Base-by-base conservation (phyloP, 1,140 invertebrate genomes). In the Drosophila grimshawi region DNA sequence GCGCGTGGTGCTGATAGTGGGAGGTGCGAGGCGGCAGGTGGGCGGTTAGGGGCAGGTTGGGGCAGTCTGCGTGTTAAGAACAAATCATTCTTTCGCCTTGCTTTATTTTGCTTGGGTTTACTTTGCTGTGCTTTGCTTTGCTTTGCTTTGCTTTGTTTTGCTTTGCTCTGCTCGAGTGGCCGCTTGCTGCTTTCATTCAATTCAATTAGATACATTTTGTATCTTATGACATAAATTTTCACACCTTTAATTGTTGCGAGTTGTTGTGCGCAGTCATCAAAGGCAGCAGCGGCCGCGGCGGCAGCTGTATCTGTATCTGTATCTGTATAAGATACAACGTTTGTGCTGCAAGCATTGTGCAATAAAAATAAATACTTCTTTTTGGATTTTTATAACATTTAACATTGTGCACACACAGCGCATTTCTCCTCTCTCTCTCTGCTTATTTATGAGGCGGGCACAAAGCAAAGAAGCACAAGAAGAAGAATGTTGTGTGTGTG, bases 151-250 rank as follows among this genome's bases (percentile, higher is more conserved):
- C 1, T 5, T 37, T 3, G 39, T 3, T 41, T 2, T 41, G 3
- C 68, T 19, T 1, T 19, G 19, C 19, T 19, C 66, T 72, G 57
- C 52, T 6, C 7, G 5, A 2, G 39, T 6, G 3, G 52, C 77
- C 67, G 83, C 79, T 80, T 86, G 82, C 83, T 19, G 19, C 19
- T 19, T 19, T 19, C 19, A 19, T 19, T 19, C 19, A 19, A 83
- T 89, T 89, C 83, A 88, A 88, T 88, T 88, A 88, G 83, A 88
- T 89, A 89, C 83, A 88, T 88, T 88, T 88, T 88, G 83, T 88
- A 88, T 89, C 83, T 89, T 88, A 85, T 89, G 83, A 88, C 83
- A 88, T 80, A 86, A 89, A 89, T 88, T 88, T 90, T 88, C 86
- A 90, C 85, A 88, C 86, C 85, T 89, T 59, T 57, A 46, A 29